Evolutionary conservation across 2,888 invertebrate species (phyloP), one percentile per base, ranked within the genome.

Genomic region (Tipula vernalis): DNA sequence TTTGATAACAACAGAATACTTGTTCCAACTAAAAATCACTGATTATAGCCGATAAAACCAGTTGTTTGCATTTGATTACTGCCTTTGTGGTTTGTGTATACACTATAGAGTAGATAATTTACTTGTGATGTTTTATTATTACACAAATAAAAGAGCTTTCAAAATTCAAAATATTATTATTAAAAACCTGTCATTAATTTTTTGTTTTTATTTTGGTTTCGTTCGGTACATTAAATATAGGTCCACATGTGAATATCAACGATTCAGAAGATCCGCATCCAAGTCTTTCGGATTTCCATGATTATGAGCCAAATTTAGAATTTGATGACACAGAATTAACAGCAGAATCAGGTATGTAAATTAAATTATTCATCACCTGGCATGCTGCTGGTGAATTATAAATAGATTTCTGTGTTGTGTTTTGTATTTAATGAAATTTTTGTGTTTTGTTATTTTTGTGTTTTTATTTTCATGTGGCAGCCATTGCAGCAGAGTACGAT

Each of bases 231-330:
- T 28, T 28, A 39, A 13, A 8, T 84, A 39, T 39, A 84, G 84
- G 84, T 84, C 10, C 39, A 39, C 84, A 39, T 13, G 15, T 84
- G 84, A 39, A 91, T 88, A 91, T 92, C 87, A 91, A 91, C 88
- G 93, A 94, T 88, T 92, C 93, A 87, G 96, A 97, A 88, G 97
- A 97, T 90, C 94, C 95, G 8, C 95, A 96, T 91, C 96, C 97
- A 86, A 98, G 98, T 91, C 93, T 98, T 87, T 97, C 97, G 44
- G 98, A 97, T 92, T 95, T 95, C 91, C 97, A 97, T 91, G 98
- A 98, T 92, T 97, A 98, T 91, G 98, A 99, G 91, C 98, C 98
- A 13, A 96, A 97, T 92, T 93, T 98, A 90, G 98, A 98, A 91
- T 98, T 98, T 92, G 98, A 99, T 92, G 98, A 98, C 91, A 96